Evolutionary conservation across 1,140 invertebrate genomes (phyloP).

Genomic region (Araneus ventricosus): DNA sequence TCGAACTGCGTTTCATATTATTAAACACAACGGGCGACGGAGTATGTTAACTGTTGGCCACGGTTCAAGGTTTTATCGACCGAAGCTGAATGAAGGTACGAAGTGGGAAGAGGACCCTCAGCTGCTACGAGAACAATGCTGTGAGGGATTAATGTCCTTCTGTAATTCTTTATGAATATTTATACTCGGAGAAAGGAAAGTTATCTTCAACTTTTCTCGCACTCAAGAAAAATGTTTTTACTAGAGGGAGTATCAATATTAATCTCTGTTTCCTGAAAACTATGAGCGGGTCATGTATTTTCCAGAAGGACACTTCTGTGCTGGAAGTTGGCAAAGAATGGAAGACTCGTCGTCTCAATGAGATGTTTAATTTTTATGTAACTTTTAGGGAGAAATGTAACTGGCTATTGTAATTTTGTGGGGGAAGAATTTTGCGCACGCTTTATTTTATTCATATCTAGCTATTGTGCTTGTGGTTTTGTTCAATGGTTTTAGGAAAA

Average conservation of each 20-base stretch:
- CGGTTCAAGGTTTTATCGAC: slow-evolving; percentile 72
- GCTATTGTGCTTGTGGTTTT: neutral
- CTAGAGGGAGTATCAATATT: neutral
- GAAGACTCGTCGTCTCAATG: neutral
- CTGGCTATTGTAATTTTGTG: neutral
- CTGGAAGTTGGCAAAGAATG: neutral
- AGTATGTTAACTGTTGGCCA: slow-evolving; percentile 63
- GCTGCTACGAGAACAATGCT: slow-evolving; percentile 23
- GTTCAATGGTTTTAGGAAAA: neutral
- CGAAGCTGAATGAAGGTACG: slow-evolving; percentile 45
- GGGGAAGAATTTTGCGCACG: neutral
- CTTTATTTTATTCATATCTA: neutral
- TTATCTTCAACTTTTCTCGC: slow-evolving; percentile 30
- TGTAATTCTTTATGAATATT: slow-evolving; percentile 47
- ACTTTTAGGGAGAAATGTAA: neutral
- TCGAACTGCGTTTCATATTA: slow-evolving; percentile 59
- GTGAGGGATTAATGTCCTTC: slow-evolving; percentile 48
- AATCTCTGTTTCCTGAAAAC: neutral
- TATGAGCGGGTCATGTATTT: neutral
- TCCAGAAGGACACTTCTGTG: neutral
- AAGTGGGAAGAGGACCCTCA: slow-evolving; percentile 30
- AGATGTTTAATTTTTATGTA: neutral
- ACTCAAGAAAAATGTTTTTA: slow-evolving; percentile 33
- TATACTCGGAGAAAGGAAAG: neutral
- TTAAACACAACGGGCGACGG: slow-evolving; percentile 50